A percentile compares a stretch with the other conserved stretches of the same genome.
phyloP scores from a whole-genome alignment of 2,888 invertebrate genomes.

The Oscheius sp. region DNA sequence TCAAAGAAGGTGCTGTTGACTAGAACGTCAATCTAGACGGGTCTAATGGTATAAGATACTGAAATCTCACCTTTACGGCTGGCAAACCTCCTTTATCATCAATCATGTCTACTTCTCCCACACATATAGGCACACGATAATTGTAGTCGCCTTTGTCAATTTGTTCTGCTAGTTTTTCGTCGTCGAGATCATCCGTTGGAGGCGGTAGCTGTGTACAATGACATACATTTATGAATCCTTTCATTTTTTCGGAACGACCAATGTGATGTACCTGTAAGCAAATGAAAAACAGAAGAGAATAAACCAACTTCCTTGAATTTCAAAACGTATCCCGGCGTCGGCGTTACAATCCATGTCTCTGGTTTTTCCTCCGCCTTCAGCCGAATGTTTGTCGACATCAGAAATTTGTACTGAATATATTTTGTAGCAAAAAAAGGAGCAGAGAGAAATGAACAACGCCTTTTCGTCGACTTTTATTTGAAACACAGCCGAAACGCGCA shows the following conservation, averaged over 20 bases:
- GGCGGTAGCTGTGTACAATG: conserved; percentile 59
- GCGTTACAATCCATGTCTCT: conserved; percentile 55
- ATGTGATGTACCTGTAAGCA: conserved; percentile 34
- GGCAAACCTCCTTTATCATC: conserved; percentile 57
- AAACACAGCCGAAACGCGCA: too few relatives aligned
- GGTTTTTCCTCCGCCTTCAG: background rate
- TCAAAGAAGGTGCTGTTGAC: conserved; percentile 63
- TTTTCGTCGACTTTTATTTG: too few relatives aligned
- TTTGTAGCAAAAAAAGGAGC: too few relatives aligned
- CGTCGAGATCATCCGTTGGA: conserved; percentile 49
- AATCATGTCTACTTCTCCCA: conserved; percentile 63
- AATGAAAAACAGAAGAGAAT: conserved; percentile 18
- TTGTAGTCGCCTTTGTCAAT: conserved; percentile 46
- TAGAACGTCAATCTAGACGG: conserved; percentile 62
- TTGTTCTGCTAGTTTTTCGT: conserved; percentile 55
- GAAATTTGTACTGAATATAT: too few relatives aligned
- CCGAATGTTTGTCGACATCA: too few relatives aligned
- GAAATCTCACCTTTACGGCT: conserved; percentile 47
- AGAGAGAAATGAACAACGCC: too few relatives aligned
- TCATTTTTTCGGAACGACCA: conserved; percentile 41
- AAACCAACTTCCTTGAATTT: conserved; percentile 57
- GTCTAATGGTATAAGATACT: background rate
- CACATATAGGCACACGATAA: conserved; percentile 57
- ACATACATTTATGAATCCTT: conserved; percentile 67
- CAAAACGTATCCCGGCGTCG: conserved; percentile 62